Conservation (phyloP, 2,113 vertebrate genomes). For the Fulica atra region DNA sequence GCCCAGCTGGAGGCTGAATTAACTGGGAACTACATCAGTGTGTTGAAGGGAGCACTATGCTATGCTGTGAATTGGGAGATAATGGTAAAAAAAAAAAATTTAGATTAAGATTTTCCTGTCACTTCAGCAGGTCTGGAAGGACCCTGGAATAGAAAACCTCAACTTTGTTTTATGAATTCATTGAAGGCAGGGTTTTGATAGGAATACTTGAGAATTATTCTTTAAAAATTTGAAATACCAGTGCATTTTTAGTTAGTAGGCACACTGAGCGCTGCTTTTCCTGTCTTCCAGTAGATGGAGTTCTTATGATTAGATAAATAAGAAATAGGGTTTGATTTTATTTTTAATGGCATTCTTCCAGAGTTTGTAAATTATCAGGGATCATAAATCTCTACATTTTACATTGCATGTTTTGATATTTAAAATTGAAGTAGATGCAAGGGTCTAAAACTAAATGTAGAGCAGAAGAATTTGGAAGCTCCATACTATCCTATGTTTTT, state of each 20-base stretch:
- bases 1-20: not conserved
- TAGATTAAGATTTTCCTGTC: not conserved
- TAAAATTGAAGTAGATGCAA: not conserved
- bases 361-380: not conserved
- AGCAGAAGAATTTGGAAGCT: not conserved
- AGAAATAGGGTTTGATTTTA: not conserved
- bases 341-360: not conserved
- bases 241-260: not conserved
- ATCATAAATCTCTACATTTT: not conserved
- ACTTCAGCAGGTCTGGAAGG: not conserved
- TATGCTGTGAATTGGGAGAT: not conserved
- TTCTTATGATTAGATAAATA: not conserved
- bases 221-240: not conserved
- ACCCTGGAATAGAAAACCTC: not conserved
- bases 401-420: not conserved
- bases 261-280: not conserved
- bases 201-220: not conserved
- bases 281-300: not conserved
- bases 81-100: not conserved
- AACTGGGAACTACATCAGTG: not conserved
- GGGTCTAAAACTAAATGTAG: not conserved
- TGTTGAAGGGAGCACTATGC: not conserved
- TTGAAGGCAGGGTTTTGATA: not conserved
- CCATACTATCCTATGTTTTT: not conserved
- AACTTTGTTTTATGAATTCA: rapidly evolving